Evolutionary conservation across 2,113 vertebrate species (phyloP), one percentile per base, ranked within the genome.

Genomic region (Microcebus murinus): DNA sequence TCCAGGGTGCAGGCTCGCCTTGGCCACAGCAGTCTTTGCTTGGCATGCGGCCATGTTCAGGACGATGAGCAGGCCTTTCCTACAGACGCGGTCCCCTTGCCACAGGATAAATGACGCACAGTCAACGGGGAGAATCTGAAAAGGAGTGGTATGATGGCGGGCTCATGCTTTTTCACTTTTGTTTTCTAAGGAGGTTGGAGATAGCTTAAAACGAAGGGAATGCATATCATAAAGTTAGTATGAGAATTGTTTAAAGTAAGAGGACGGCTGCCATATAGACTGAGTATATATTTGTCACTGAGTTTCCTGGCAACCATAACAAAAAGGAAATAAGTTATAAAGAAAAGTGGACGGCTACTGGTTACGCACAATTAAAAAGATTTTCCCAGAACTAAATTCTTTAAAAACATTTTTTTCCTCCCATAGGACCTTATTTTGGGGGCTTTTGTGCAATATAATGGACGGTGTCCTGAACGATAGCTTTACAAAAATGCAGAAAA

Each of bases 311-410:
- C 36, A 89, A 95, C 91, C 74, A 57, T 13, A 23, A 55, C 2
- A 68, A 94, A 92, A 95, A 90, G n/a, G 57, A 92, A 94, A 90
- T 17, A 73, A 73, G 39, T 83, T 82, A 87, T 48, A 79, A 84
- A 96, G 23, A 90, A 91, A 71, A 4, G n/a, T n/a, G 11, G 73
- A 23, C 68, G 48, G 20, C n/a, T 88, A 85, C 34, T n/a, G 91
- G 20, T 84, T 74, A 91, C 45, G 42, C 27, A 88, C 15, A 93
- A 61, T 4, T 71, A 61, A 83, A 70, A 77, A 45, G 20, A 83
- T 83, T 81, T 93, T 90, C 57, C 79, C 74, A 67, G 57, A 93
- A 83, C 15, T 39, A 31, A 65, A 85, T 59, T 91, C 55, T 73
- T 52, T 57, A 23, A 63, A 59, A 55, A 61, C 4, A 39, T 15